A percentile compares a stretch with the other conserved stretches of the same genome.
Conservation (phyloP, 2,113 vertebrate genomes). For the Ivindomyrus marchei region DNA sequence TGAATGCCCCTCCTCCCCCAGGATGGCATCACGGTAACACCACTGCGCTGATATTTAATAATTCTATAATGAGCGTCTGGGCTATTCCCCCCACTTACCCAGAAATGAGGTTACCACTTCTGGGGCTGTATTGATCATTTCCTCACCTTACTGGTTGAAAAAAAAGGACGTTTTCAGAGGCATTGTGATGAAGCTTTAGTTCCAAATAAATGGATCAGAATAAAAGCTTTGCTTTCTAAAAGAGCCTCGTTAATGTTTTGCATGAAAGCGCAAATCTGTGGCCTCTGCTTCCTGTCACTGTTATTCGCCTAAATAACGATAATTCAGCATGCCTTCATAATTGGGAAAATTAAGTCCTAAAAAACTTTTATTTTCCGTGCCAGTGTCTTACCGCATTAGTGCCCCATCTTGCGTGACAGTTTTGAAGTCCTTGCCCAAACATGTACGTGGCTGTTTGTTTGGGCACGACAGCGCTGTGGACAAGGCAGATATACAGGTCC, state of each 20-base stretch:
- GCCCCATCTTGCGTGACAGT: neutral
- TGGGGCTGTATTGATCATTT: neutral
- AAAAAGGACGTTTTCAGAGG: neutral
- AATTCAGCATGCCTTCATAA: neutral
- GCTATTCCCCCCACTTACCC: neutral
- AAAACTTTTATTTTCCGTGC: neutral
- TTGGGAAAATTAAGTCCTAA: neutral
- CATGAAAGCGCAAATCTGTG: neutral
- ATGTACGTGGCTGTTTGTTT: neutral
- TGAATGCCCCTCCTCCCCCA: neutral
- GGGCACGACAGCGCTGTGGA: too few relatives aligned
- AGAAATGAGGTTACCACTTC: neutral
- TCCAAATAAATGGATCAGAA: neutral
- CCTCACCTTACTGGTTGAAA: neutral
- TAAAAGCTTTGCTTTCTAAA: slow-evolving; percentile 7
- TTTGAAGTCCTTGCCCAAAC: neutral
- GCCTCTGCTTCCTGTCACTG: neutral
- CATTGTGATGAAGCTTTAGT: neutral
- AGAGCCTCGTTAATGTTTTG: neutral
- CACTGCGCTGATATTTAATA: neutral
- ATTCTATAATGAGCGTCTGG: neutral
- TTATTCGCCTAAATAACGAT: neutral
- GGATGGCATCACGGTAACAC: neutral
- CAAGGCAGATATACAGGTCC: neutral
- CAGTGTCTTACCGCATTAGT: neutral